Base-by-base conservation (phyloP, 2,888 invertebrate species). In the Nomada flava region DNA sequence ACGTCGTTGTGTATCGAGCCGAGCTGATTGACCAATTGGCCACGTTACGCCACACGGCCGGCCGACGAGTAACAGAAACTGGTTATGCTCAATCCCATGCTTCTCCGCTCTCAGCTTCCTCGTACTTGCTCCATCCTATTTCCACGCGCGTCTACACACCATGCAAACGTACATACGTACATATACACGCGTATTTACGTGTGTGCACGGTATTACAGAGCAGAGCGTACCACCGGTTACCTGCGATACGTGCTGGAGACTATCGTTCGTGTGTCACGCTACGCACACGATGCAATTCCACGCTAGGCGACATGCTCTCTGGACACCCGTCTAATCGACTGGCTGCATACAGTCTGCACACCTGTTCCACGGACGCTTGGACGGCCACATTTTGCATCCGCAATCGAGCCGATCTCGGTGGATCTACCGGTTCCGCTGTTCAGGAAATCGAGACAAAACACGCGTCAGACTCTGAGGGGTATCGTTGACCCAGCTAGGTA, bases 21-120 rank as follows among this genome's bases (percentile, higher is more conserved):
- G 72, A 68, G 18, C 59, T 77, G 87, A 89, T 89, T 86, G 89
- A 86, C 86, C 89, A 86, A 90, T 89, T 86, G 85, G 84, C 85
- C 80, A 80, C 79, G 85, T 83, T 84, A 83, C 83, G 78, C 76
- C 79, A 79, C 59, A 74, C 74, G 68, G 50, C 76, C 69, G 69
- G 79, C 71, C 79, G 73, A 59, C 75, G 78, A 74, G 76, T 67
- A 79, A 75, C 73, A 76, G 75, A 79, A 88, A 86, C 90, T 89
- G 85, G 84, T 89, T 86, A 84, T 75, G 79, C 69, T 76, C 84
- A 57, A 82, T 87, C 82, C 79, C 76, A 29, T 77, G 76, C 75
- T 84, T 84, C 79, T 84, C 63, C 65, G 76, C 77, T 59, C 74
- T 67, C 76, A 62, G 82, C 82, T 75, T 79, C 84, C 82, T 84